A percentile compares a stretch with the other conserved stretches of the same genome.
phyloP scores from a whole-genome alignment of 2,797 vertebrate genomes.

The Cuculus canorus region DNA sequence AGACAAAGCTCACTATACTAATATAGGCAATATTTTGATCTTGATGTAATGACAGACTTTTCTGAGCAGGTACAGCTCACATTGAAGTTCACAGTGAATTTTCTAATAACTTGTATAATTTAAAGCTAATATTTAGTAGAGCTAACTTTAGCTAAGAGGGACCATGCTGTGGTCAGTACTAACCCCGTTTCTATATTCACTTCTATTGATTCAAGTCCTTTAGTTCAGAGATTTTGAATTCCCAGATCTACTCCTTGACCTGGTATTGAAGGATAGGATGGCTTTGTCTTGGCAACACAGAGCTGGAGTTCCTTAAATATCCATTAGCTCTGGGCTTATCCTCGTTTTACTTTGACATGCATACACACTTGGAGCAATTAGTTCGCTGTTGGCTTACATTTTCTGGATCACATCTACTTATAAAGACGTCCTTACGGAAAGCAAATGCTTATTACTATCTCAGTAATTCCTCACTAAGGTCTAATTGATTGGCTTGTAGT shows the following conservation, averaged over 20 bases:
- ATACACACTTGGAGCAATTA: not conserved
- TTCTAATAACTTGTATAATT: not conserved
- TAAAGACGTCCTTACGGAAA: constrained; percentile 30
- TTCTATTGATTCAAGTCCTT: constrained; percentile 36
- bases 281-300: constrained; percentile 12
- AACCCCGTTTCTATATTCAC: not conserved
- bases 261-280: constrained; percentile 6
- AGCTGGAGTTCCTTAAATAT: constrained; percentile 35
- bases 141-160: not conserved
- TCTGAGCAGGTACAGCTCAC: not conserved
- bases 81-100: not conserved
- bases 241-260: constrained; percentile 24
- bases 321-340: constrained; percentile 40
- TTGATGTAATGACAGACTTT: not conserved
- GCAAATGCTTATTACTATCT: constrained; percentile 42
- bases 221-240: constrained; percentile 43
- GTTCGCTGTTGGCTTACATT: not conserved
- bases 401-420: constrained; percentile 47
- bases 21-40: not conserved
- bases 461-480: constrained; percentile 40
- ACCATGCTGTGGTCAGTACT: not conserved
- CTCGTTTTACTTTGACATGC: constrained; percentile 22
- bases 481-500: constrained; percentile 51
- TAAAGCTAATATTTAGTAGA: not conserved
- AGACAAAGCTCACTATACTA: not conserved